Conservation (phyloP, 2,888 invertebrate genomes). For the Kuschelorhynchus macadamiae region DNA sequence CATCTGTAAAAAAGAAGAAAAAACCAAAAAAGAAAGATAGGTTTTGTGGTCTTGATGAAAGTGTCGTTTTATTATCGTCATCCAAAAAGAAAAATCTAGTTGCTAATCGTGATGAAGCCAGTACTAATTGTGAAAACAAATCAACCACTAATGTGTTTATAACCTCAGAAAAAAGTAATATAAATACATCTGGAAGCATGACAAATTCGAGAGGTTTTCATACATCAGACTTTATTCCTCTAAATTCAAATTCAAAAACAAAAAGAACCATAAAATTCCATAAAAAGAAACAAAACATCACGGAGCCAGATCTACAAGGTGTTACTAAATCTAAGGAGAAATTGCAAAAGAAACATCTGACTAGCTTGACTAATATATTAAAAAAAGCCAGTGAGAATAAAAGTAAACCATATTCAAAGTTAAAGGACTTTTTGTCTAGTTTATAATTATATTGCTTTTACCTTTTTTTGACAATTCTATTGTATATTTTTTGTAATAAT, state of each 20-base stretch:
- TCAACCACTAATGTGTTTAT: constrained; percentile 1
- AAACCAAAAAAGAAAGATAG: constrained; percentile 66
- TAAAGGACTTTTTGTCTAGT: constrained; percentile 42
- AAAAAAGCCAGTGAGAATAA: constrained; percentile 37
- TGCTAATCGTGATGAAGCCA: too few relatives aligned
- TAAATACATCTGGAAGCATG: constrained; percentile 18
- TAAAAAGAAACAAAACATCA: constrained; percentile 2
- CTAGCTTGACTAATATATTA: constrained; percentile 42
- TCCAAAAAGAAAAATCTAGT: constrained; percentile 17
- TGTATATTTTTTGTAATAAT: too few relatives aligned
- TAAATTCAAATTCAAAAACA: constrained; percentile 37
- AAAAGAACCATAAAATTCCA: constrained; percentile 30
- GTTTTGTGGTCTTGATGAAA: constrained; percentile 67
- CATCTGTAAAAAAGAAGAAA: constrained; percentile 57
- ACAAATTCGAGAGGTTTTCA: constrained; percentile 23
- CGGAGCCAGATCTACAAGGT: not conserved
- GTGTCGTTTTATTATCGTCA: constrained; percentile 31
- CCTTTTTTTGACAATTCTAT: too few relatives aligned
- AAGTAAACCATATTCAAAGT: constrained; percentile 29
- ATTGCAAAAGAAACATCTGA: constrained; percentile 17
- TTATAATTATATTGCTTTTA: constrained; percentile 13
- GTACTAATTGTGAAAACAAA: constrained; percentile 1
- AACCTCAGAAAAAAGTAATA: not conserved
- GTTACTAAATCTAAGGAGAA: constrained; percentile 15
- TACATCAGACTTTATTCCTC: constrained; percentile 14